Evolutionary conservation across 2,888 invertebrate genomes (phyloP).

Genomic region (Spisula solida): DNA sequence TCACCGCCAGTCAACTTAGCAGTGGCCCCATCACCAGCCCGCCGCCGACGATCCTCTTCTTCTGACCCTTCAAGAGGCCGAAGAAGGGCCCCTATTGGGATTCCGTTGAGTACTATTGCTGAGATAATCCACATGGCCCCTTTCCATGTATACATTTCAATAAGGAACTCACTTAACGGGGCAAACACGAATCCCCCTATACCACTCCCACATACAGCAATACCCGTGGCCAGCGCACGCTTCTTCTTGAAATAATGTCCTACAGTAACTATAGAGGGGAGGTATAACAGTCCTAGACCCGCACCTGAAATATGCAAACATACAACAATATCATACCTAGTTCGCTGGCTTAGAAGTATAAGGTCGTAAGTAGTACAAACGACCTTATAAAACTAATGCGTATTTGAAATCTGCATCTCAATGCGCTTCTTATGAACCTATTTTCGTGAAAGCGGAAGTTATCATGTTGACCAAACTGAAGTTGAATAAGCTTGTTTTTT

Average conservation of each 20-base stretch:
- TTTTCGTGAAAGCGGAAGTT: too few species aligned
- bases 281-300: slow-evolving; percentile 97
- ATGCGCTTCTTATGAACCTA: too few species aligned
- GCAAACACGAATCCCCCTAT: slow-evolving; percentile 96
- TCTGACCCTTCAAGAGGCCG: slow-evolving; percentile 90
- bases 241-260: slow-evolving; percentile 99
- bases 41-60: not conserved
- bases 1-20: not conserved
- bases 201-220: slow-evolving; percentile 98
- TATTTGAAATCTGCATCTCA: too few species aligned
- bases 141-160: slow-evolving; percentile 92
- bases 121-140: slow-evolving; percentile 93
- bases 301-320: slow-evolving; percentile 90
- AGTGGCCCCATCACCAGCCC: not conserved
- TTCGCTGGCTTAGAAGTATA: too few species aligned
- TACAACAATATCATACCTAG: too few species aligned
- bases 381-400: too few species aligned
- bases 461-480: too few species aligned
- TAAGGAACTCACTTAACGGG: slow-evolving; percentile 92
- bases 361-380: too few species aligned
- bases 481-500: too few species aligned
- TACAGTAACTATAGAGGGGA: slow-evolving; percentile 97
- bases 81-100: slow-evolving; percentile 93
- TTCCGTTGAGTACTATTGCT: slow-evolving; percentile 93
- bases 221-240: slow-evolving; percentile 97